Percentiles rank a stretch among this genome's conserved stretches.
phyloP scores from a whole-genome alignment of 2,888 invertebrate genomes.

The Fragum whitleyi region DNA sequence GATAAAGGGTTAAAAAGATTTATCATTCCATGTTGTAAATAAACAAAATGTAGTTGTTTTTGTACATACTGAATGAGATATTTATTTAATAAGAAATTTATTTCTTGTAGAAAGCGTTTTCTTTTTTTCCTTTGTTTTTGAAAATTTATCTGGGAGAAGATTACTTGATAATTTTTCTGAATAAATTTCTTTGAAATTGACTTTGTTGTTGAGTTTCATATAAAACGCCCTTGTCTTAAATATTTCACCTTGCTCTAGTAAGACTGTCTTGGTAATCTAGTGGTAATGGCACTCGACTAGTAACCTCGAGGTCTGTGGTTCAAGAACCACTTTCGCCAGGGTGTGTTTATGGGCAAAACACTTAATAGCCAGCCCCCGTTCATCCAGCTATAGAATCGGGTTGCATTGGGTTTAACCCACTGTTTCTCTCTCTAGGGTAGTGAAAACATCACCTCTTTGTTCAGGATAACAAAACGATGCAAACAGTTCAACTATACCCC shows the following conservation, averaged over 20 bases:
- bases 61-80: slow-evolving; percentile 1
- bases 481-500: too few relatives aligned
- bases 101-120: slow-evolving; percentile 22
- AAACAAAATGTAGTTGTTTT: not conserved
- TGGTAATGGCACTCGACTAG: too few relatives aligned
- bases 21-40: slow-evolving; percentile 4
- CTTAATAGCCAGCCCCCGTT: too few relatives aligned
- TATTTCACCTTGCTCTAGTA: not conserved
- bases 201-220: not conserved
- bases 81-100: slow-evolving; percentile 15
- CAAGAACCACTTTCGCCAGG: too few relatives aligned
- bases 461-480: too few relatives aligned
- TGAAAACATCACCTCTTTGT: too few relatives aligned
- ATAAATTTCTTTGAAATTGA: slow-evolving; percentile 15
- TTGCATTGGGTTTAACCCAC: too few relatives aligned
- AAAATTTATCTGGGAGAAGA: slow-evolving; percentile 15
- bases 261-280: too few relatives aligned
- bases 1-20: not conserved
- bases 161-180: slow-evolving; percentile 20
- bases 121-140: slow-evolving; percentile 13
- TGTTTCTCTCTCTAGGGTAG: too few relatives aligned
- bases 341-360: too few relatives aligned
- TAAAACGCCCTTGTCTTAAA: not conserved
- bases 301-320: too few relatives aligned
- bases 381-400: too few relatives aligned